Evolutionary conservation across 2,113 vertebrate species (phyloP).

Genomic region (Ciconia maguari): DNA sequence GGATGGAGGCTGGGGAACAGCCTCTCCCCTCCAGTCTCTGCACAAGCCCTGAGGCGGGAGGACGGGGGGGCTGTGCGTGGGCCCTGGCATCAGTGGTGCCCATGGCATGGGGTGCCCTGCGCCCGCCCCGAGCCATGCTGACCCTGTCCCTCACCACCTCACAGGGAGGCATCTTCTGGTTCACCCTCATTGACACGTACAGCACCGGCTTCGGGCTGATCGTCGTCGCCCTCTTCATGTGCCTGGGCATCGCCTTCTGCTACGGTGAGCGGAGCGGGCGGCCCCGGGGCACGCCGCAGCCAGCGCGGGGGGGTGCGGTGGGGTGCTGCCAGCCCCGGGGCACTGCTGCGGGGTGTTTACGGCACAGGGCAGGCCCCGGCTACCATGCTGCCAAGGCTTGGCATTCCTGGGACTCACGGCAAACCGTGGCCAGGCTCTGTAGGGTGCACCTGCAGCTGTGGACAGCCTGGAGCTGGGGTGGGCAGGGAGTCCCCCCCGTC

Average conservation of each 20-base stretch:
- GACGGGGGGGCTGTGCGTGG: not conserved
- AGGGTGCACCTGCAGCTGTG: not conserved
- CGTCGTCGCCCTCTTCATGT: conserved; percentile 90
- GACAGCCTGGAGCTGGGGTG: not conserved
- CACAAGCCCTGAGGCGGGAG: not conserved
- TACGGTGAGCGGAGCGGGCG: conserved; percentile 77
- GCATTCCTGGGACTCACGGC: not conserved
- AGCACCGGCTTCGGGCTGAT: conserved; percentile 91
- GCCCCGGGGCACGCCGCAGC: too few relatives aligned
- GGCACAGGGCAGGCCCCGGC: not conserved
- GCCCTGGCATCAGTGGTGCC: accelerated
- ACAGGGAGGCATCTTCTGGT: conserved; percentile 92
- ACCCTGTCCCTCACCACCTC: not conserved
- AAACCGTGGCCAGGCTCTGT: not conserved
- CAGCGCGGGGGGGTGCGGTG: not conserved
- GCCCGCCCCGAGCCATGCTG: not conserved
- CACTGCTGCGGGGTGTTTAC: not conserved
- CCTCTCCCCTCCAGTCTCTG: not conserved
- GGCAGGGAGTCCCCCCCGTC: not conserved
- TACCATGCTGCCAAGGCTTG: too few relatives aligned
- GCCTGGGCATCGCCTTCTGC: conserved; percentile 87
- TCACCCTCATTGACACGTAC: conserved; percentile 90
- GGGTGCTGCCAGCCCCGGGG: not conserved
- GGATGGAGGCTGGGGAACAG: not conserved
- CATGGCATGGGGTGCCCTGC: not conserved